phyloP scores from a whole-genome alignment of 2,797 vertebrate species.

The Danio choprae region DNA sequence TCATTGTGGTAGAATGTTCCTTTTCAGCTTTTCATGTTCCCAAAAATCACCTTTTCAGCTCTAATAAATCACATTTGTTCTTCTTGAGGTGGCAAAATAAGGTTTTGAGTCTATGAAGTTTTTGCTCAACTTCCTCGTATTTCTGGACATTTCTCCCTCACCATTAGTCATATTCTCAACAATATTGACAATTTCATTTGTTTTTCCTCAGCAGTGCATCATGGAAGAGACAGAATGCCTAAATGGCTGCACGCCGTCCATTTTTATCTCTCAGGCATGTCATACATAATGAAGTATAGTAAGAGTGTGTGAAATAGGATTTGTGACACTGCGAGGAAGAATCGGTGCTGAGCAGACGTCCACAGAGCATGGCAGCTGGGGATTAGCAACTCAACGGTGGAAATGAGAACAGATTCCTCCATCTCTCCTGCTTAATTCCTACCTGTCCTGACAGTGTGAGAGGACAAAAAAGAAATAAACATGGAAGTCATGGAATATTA shows the following conservation, averaged over 20 bases:
- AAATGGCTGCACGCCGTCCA: constrained; percentile 56
- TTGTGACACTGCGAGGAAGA: constrained; percentile 26
- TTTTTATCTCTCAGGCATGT: constrained; percentile 57
- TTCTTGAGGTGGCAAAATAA: background rate
- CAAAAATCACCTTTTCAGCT: background rate
- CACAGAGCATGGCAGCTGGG: constrained; percentile 41
- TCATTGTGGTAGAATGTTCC: background rate
- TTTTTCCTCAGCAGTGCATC: constrained; percentile 9
- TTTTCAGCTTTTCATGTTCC: background rate
- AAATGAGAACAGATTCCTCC: constrained; percentile 46
- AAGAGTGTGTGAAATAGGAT: constrained; percentile 61
- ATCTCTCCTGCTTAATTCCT: constrained; percentile 26
- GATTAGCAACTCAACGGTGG: constrained; percentile 49
- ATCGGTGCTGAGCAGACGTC: constrained; percentile 33
- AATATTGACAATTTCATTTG: constrained; percentile 31
- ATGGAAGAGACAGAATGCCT: constrained; percentile 55
- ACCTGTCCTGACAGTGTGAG: background rate
- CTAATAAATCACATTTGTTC: constrained; percentile 19
- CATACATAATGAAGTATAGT: constrained; percentile 60
- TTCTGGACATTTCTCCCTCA: background rate
- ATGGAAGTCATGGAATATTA: background rate
- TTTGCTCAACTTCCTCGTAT: background rate
- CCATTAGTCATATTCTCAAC: background rate
- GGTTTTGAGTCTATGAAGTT: background rate
- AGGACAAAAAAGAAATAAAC: constrained; percentile 10